Evolutionary conservation across 2,888 invertebrate genomes (phyloP).

Genomic region (Scelioninae gen. 2): DNA sequence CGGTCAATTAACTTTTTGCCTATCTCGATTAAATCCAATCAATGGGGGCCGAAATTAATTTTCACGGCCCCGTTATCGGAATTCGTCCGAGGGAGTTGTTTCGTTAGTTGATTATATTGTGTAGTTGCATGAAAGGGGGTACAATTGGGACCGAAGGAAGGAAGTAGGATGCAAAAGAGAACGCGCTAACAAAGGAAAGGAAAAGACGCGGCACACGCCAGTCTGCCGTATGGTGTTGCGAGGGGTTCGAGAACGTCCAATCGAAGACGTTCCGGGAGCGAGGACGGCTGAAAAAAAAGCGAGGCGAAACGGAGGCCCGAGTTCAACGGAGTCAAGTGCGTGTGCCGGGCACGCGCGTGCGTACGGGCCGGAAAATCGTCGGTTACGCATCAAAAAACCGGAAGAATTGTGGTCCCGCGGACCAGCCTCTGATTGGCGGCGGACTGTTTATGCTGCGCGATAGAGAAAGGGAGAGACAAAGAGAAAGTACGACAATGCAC

Average conservation of each 20-base stretch:
- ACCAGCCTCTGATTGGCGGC: slow-evolving; percentile 12
- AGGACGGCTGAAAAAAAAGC: slow-evolving; percentile 41
- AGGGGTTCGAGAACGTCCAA: slow-evolving; percentile 51
- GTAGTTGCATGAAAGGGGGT: slow-evolving; percentile 38
- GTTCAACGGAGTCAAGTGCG: slow-evolving; percentile 62
- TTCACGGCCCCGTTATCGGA: slow-evolving; percentile 44
- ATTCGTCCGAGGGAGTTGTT: slow-evolving; percentile 32
- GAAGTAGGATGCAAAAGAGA: slow-evolving; percentile 58
- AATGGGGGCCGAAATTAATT: slow-evolving; percentile 41
- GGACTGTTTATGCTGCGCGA: neutral
- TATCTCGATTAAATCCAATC: slow-evolving; percentile 48
- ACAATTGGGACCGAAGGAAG: slow-evolving; percentile 50
- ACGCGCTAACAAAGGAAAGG: slow-evolving; percentile 48
- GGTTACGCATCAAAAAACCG: slow-evolving; percentile 62
- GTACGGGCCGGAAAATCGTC: slow-evolving; percentile 63
- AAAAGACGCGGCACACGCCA: slow-evolving; percentile 59
- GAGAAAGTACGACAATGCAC: too few relatives aligned
- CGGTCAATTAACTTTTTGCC: slow-evolving; percentile 50
- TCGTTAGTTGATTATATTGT: slow-evolving; percentile 48
- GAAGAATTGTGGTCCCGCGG: slow-evolving; percentile 58
- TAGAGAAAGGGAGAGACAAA: too few relatives aligned
- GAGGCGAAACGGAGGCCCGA: slow-evolving; percentile 38
- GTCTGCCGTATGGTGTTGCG: slow-evolving; percentile 57
- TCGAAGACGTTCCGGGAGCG: slow-evolving; percentile 51
- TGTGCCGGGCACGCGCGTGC: slow-evolving; percentile 64